Evolutionary conservation across 2,888 invertebrate genomes (phyloP), one percentile per base, ranked within the genome.

Genomic region (Lampropteryx suffumata): DNA sequence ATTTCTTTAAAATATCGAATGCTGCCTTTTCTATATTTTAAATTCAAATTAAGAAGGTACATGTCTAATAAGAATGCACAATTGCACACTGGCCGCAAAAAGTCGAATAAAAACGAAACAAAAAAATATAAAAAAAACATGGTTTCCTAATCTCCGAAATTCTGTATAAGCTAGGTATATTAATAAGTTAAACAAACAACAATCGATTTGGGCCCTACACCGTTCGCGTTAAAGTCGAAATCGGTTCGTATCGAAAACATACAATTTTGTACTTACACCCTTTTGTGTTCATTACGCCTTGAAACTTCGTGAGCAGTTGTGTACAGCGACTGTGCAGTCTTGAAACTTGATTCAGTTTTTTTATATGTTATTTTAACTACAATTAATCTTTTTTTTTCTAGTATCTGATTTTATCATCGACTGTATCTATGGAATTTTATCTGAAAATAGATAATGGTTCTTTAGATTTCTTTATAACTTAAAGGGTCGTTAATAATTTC

Each of bases 81-180:
- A 11, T 40, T 44, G 39, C 47, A 36, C 37, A 52, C 54, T 51
- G 47, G 47, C 48, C 56, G 62, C 54, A 62, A 61, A 66, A 71
- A 73, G 61, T 60, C 55, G 56, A 64, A 65, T 56, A 65, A 67
- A 71, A 69, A 65, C 33, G 32, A 50, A 57, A 17, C n/a, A 53
- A 61, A 59, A 40, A 55, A 58, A 39, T 75, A 61, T 66, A 61
- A 64, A 71, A 81, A 82, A 79, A 78, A 76, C 65, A 72, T 58
- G 73, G 72, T 82, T 84, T 82, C 82, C 84, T 88, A 89, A 88
- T 87, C 84, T 84, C 73, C 53, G 76, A 78, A 88, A 86, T 84
- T 83, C 79, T 82, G 75, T 82, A 79, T 82, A 78, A 78, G 76
- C 78, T 76, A 71, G 66, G 69, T 75, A 71, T 73, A 84, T 84